These are phyloP conservation scores for Rana temporaria DNA, from an alignment of 2,113 vertebrate genomes.

Conservation along the genomic window DNA sequence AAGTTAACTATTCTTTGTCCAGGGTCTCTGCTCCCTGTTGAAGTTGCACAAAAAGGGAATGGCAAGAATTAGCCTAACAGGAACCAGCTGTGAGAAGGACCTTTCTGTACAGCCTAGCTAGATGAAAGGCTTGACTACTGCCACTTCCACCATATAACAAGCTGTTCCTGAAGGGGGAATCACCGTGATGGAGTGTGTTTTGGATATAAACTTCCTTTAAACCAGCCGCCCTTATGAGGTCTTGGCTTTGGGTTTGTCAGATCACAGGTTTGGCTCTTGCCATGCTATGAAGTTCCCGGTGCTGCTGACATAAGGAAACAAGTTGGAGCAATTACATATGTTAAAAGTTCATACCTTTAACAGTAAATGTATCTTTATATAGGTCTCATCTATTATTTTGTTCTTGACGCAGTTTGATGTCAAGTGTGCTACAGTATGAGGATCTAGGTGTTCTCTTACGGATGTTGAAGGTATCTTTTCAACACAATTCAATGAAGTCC, in stretches of 20 bases:
- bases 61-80: constrained; percentile 32
- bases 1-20: background rate
- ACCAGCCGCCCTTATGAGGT: background rate
- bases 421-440: too few relatives aligned
- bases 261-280: constrained; percentile 2
- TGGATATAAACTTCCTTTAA: constrained; percentile 49
- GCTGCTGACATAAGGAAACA: background rate
- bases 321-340: background rate
- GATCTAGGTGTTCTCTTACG: too few relatives aligned
- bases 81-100: constrained; percentile 46
- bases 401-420: too few relatives aligned
- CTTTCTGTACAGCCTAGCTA: constrained; percentile 16
- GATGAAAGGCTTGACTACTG: constrained; percentile 46
- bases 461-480: too few relatives aligned
- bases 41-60: background rate
- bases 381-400: background rate
- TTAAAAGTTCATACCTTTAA: background rate
- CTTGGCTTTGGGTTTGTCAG: background rate
- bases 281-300: too few relatives aligned
- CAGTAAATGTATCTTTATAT: background rate
- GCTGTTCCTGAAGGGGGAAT: constrained; percentile 53
- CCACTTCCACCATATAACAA: constrained; percentile 54
- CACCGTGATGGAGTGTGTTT: constrained; percentile 55
- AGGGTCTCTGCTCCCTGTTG: background rate
- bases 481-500: too few relatives aligned